phyloP scores from a whole-genome alignment of 2,797 vertebrate species.

The Mus caroli region DNA sequence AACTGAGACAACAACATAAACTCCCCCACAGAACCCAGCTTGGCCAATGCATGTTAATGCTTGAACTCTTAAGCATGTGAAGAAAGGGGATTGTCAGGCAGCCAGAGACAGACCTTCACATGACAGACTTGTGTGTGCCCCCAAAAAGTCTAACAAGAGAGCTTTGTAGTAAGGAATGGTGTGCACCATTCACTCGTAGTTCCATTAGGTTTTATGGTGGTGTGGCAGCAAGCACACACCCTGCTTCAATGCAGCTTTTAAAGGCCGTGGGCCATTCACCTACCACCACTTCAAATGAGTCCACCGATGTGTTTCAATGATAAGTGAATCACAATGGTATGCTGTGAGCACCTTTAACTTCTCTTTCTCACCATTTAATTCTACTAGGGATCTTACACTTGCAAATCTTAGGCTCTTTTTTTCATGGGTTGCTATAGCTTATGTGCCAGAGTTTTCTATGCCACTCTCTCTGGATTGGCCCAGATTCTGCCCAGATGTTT shows the following conservation, averaged over 20 bases:
- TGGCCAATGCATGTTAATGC: conserved; percentile 63
- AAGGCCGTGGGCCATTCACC: background rate
- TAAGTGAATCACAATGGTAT: background rate
- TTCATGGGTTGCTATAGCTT: background rate
- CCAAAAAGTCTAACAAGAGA: background rate
- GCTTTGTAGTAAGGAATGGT: background rate
- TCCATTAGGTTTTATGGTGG: background rate
- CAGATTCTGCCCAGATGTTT: background rate
- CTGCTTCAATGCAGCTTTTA: background rate
- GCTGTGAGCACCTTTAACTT: background rate
- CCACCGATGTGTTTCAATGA: background rate
- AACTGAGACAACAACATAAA: background rate
- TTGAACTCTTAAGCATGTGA: conserved; percentile 25
- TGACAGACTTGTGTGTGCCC: background rate
- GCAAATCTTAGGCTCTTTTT: background rate
- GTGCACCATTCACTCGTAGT: background rate
- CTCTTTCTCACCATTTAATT: background rate
- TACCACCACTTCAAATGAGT: background rate
- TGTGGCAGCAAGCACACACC: background rate
- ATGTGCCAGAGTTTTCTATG: background rate
- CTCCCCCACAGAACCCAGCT: background rate
- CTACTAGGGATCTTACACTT: background rate
- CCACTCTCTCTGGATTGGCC: too few species aligned
- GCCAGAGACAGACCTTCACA: conserved; percentile 37
- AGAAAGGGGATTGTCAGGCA: conserved; percentile 2